These are phyloP conservation scores for Heliconius melpomene DNA, from an alignment of 1,140 invertebrate genomes.

Conservation along the genomic window DNA sequence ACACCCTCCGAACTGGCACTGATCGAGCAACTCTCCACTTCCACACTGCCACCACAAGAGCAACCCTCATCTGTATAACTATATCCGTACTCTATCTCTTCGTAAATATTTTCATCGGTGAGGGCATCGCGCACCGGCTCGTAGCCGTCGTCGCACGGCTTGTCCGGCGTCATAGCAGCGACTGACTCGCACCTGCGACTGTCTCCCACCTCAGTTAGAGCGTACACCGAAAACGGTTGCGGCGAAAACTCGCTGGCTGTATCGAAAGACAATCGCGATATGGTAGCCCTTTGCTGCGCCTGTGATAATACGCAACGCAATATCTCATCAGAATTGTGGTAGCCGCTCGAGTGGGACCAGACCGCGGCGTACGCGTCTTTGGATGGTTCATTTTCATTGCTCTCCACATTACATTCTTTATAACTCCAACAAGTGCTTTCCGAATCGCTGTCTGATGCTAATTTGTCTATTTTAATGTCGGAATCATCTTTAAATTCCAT, in stretches of 20 bases:
- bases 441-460: slow-evolving; percentile 58
- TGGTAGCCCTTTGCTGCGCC: slow-evolving; percentile 62
- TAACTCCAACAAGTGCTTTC: slow-evolving; percentile 76
- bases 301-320: slow-evolving; percentile 61
- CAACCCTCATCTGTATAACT: slow-evolving; percentile 73
- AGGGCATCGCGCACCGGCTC: slow-evolving; percentile 71
- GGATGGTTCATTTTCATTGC: slow-evolving; percentile 44
- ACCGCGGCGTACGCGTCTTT: slow-evolving; percentile 61
- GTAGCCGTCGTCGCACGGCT: slow-evolving; percentile 69
- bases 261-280: slow-evolving; percentile 68
- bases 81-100: slow-evolving; percentile 71
- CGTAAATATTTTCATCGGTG: slow-evolving; percentile 76
- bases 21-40: slow-evolving; percentile 70
- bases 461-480: neutral
- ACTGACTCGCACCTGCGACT: slow-evolving; percentile 69
- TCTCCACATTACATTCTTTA: slow-evolving; percentile 64
- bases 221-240: slow-evolving; percentile 63
- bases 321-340: slow-evolving; percentile 72
- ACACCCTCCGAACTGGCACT: slow-evolving; percentile 75
- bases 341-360: slow-evolving; percentile 73
- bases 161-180: slow-evolving; percentile 66
- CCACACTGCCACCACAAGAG: slow-evolving; percentile 70
- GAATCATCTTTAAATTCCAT: slow-evolving; percentile 47
- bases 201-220: slow-evolving; percentile 70
- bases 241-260: slow-evolving; percentile 64